Percentiles rank a stretch among this genome's conserved stretches.
phyloP scores from a whole-genome alignment of 2,113 vertebrate species.

The Tragelaphus strepsiceros region DNA sequence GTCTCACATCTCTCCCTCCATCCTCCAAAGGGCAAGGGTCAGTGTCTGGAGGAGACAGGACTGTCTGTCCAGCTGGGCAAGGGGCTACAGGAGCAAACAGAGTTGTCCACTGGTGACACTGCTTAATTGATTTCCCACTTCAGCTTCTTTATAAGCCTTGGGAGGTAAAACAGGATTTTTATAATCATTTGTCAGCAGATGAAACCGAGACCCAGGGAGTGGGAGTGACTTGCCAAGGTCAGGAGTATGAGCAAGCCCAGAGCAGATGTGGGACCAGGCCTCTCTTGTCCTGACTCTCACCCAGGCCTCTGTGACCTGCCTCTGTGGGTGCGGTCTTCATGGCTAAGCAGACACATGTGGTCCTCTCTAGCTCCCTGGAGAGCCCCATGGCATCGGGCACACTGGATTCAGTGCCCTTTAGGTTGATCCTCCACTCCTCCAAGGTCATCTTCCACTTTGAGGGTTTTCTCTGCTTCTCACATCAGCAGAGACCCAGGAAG shows the following conservation, averaged over 20 bases:
- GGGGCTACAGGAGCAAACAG: not conserved
- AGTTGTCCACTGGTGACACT: not conserved
- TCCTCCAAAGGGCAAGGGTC: not conserved
- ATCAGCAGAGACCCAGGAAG: not conserved
- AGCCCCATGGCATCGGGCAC: not conserved
- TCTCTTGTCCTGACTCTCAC: not conserved
- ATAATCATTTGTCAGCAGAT: not conserved
- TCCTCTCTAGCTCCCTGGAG: not conserved
- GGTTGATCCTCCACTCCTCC: not conserved
- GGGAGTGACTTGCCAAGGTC: not conserved
- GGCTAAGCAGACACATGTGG: not conserved
- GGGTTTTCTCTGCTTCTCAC: not conserved
- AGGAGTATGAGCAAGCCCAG: not conserved
- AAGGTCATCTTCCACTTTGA: not conserved
- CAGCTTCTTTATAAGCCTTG: not conserved
- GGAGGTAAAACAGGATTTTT: not conserved
- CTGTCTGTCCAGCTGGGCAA: not conserved
- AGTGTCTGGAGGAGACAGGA: not conserved
- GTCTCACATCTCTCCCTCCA: not conserved
- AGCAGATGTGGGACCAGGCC: not conserved
- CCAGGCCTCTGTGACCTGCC: not conserved
- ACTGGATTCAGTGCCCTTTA: not conserved
- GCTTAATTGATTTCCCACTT: constrained; percentile 40
- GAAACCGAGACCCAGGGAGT: not conserved
- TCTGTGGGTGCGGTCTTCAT: not conserved